Evolutionary conservation across 2,888 invertebrate species (phyloP).

Genomic region (Pristionchus exspectatus): DNA sequence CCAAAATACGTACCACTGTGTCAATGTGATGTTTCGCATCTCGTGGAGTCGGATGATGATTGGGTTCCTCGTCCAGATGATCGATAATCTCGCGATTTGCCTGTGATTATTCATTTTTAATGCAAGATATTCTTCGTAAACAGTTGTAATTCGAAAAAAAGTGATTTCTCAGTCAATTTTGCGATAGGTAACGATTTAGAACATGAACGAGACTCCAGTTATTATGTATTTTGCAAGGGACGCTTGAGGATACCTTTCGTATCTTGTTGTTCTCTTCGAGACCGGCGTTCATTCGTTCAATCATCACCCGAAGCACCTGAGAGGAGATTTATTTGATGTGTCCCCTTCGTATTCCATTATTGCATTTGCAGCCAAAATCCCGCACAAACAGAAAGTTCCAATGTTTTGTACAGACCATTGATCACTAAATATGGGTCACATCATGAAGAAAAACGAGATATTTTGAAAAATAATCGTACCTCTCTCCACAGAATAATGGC

Average conservation of each 20-base stretch:
- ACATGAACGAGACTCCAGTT: no score
- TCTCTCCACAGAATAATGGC: slow-evolving; percentile 70
- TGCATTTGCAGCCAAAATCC: not conserved
- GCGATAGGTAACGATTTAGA: no score
- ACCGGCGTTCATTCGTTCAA: slow-evolving; percentile 68
- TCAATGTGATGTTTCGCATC: slow-evolving; percentile 34
- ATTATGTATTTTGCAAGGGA: no score
- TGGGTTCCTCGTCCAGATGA: slow-evolving; percentile 1
- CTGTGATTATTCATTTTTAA: not conserved
- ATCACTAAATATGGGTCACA: not conserved
- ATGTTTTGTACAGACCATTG: not conserved
- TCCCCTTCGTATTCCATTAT: not conserved
- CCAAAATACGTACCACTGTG: not conserved
- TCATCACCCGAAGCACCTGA: slow-evolving; percentile 65
- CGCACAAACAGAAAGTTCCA: no score
- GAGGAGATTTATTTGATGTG: slow-evolving; percentile 1
- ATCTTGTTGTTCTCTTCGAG: slow-evolving; percentile 63
- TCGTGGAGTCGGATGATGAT: slow-evolving; percentile 11
- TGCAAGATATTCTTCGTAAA: no score
- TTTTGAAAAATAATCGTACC: not conserved
- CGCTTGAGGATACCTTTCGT: slow-evolving; percentile 60
- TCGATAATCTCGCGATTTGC: slow-evolving; percentile 24
- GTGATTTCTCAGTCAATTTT: no score
- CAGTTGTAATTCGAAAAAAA: no score
- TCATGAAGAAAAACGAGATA: no score